Evolutionary conservation across 2,888 invertebrate species (phyloP).

Genomic region (Gortyna flavago): DNA sequence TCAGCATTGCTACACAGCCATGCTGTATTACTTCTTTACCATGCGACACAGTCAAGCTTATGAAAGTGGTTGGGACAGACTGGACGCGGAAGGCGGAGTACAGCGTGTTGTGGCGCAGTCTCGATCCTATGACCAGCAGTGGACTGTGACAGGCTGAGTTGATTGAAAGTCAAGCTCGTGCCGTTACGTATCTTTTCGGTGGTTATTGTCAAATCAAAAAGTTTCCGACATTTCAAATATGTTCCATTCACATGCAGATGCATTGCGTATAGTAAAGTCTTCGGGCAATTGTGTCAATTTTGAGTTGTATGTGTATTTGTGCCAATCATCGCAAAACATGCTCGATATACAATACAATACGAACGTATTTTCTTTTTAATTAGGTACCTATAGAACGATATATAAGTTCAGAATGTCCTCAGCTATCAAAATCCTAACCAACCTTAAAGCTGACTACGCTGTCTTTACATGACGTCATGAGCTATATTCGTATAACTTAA

Average conservation of each 20-base stretch:
- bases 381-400: too few species aligned
- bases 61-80: neutral
- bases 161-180: neutral
- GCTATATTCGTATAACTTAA: neutral
- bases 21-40: neutral
- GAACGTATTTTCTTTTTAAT: neutral
- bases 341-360: neutral
- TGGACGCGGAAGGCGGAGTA: too few species aligned
- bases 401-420: neutral
- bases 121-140: too few species aligned
- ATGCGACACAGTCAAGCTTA: neutral
- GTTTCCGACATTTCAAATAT: neutral
- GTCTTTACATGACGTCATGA: neutral
- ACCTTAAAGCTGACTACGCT: neutral
- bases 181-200: neutral
- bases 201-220: neutral
- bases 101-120: too few species aligned
- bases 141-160: too few species aligned
- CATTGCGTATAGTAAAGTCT: too few species aligned
- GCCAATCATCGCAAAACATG: neutral
- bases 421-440: neutral
- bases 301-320: neutral
- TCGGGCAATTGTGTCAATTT: neutral
- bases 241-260: neutral
- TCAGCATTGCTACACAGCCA: neutral